These are phyloP conservation scores for Cephus sareptanus DNA, from an alignment of 2,888 invertebrate genomes.

Conservation along the genomic window DNA sequence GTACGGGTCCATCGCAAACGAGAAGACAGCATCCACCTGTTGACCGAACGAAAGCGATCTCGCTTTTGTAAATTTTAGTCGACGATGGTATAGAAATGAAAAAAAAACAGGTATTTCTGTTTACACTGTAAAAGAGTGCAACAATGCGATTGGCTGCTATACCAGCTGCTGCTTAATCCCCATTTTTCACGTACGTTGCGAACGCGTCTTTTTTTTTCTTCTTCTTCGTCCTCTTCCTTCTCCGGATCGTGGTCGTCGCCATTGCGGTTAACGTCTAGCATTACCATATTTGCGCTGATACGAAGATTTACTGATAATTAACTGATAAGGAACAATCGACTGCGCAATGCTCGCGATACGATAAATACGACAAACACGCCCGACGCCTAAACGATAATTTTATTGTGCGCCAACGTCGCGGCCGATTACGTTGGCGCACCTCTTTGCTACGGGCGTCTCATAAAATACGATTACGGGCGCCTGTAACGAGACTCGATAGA, in stretches of 20 bases:
- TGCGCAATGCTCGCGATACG: slow-evolving; percentile 42
- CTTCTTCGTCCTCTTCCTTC: background rate
- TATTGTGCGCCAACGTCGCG: slow-evolving; percentile 14
- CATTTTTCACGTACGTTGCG: background rate
- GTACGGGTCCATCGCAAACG: background rate
- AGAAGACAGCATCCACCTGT: background rate
- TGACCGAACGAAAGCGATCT: background rate
- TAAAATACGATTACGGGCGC: slow-evolving; percentile 1
- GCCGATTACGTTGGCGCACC: slow-evolving; percentile 7
- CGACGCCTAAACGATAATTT: slow-evolving; percentile 30
- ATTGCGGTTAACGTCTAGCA: slow-evolving; percentile 26
- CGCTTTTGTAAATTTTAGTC: background rate
- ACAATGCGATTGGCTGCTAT: background rate
- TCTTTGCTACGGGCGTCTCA: slow-evolving; percentile 1
- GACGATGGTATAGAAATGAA: background rate
- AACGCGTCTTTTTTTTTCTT: too few species aligned
- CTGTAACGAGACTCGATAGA: background rate
- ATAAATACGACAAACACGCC: slow-evolving; percentile 40
- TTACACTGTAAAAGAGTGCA: background rate
- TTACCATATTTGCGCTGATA: slow-evolving; percentile 60
- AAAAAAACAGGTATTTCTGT: background rate
- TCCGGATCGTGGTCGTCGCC: background rate
- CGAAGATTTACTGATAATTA: slow-evolving; percentile 62
- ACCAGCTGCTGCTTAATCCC: too few species aligned
- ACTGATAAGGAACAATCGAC: slow-evolving; percentile 59